Conservation (phyloP, 2,113 vertebrate species). For the Saccopteryx leptura region DNA sequence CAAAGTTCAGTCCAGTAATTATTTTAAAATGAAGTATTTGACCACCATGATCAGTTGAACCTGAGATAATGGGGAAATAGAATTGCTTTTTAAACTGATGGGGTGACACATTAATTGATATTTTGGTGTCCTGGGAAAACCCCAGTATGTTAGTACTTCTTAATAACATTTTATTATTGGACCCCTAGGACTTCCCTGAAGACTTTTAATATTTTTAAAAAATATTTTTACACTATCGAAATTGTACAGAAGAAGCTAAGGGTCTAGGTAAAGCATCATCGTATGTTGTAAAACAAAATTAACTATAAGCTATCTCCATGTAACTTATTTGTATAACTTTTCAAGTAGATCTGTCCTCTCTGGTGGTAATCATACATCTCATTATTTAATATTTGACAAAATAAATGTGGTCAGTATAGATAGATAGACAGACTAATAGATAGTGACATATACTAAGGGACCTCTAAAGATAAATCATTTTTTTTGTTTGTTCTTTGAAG, state of each 20-base stretch:
- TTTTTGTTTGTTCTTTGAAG: background rate
- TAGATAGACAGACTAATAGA: background rate
- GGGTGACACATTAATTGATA: slow-evolving; percentile 13
- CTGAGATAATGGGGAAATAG: background rate
- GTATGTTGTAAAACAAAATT: slow-evolving; percentile 55
- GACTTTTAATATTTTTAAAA: background rate
- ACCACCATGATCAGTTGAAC: slow-evolving; percentile 15
- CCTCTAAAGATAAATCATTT: background rate
- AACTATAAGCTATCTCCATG: slow-evolving; percentile 41
- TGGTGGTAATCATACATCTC: background rate
- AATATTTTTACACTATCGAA: slow-evolving; percentile 46
- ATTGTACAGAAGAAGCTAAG: slow-evolving; percentile 50
- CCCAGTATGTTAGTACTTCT: background rate
- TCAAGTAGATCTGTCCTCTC: slow-evolving; percentile 19
- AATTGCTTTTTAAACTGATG: slow-evolving; percentile 63
- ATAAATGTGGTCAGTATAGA: background rate
- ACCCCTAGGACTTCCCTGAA: slow-evolving; percentile 39
- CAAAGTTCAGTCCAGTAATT: slow-evolving; percentile 58
- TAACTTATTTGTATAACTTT: slow-evolving; percentile 5
- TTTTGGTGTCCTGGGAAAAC: slow-evolving; percentile 43
- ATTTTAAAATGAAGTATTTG: slow-evolving; percentile 65
- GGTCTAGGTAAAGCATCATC: slow-evolving; percentile 11
- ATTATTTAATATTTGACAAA: slow-evolving; percentile 55
- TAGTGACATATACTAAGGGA: background rate
- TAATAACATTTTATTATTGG: slow-evolving; percentile 37